Conservation (phyloP, 2,888 invertebrate species). For the Melanostoma scalare region DNA sequence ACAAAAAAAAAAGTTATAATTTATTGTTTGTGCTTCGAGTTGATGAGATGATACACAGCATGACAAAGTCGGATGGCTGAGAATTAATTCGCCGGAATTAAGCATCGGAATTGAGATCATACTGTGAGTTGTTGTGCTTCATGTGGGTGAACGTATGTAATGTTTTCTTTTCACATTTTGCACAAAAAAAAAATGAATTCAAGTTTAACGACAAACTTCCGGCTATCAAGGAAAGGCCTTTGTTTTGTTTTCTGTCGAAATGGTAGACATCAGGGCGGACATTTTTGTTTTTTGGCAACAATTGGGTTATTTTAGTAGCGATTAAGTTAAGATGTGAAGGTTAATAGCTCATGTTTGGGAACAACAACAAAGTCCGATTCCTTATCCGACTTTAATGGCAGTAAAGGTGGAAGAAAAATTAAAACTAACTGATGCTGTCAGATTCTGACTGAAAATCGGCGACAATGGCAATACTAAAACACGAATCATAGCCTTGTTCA, state of each 20-base stretch:
- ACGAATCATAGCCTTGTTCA: too few relatives aligned
- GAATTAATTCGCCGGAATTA: slow-evolving; percentile 59
- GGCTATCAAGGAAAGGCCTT: slow-evolving; percentile 19
- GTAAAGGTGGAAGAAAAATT: too few relatives aligned
- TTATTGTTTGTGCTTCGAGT: slow-evolving; percentile 31
- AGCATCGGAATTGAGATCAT: slow-evolving; percentile 53
- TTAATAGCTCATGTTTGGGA: too few relatives aligned
- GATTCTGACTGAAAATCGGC: too few relatives aligned
- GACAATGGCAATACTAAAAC: too few relatives aligned
- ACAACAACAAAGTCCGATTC: too few relatives aligned
- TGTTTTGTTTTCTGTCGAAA: slow-evolving; percentile 7
- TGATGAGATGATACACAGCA: slow-evolving; percentile 31
- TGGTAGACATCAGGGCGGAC: slow-evolving; percentile 22
- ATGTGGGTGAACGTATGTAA: slow-evolving; percentile 51
- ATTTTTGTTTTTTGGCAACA: neutral
- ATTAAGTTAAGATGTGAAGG: neutral
- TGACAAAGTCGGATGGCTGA: slow-evolving; percentile 40
- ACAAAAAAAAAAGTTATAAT: slow-evolving; percentile 5
- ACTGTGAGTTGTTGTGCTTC: slow-evolving; percentile 23
- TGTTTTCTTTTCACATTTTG: slow-evolving; percentile 15
- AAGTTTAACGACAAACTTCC: slow-evolving; percentile 55
- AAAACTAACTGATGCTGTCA: too few relatives aligned
- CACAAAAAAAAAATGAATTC: slow-evolving; percentile 16
- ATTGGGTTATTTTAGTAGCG: neutral
- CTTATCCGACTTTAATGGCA: too few relatives aligned